Percentiles rank a stretch among this genome's conserved stretches.
Conservation (phyloP, 2,797 vertebrate genomes). For the Epinephelus malabaricus region DNA sequence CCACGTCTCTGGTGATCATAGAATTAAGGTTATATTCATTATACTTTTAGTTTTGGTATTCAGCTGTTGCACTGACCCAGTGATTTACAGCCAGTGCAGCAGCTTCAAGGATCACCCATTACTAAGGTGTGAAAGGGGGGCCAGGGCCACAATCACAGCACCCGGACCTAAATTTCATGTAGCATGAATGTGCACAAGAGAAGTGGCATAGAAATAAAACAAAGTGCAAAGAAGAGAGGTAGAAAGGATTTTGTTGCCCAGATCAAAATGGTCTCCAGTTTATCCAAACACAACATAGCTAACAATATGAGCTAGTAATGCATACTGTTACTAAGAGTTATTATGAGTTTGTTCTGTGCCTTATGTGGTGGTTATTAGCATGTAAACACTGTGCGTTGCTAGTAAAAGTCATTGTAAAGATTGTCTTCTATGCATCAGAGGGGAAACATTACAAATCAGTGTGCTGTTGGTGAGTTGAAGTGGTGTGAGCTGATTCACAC, state of each 20-base stretch:
- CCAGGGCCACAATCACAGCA: neutral
- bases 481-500: conserved; percentile 65
- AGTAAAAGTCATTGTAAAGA: conserved; percentile 59
- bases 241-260: conserved; percentile 58
- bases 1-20: neutral
- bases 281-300: conserved; percentile 18
- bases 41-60: conserved; percentile 2
- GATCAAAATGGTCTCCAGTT: conserved; percentile 34
- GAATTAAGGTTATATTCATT: neutral
- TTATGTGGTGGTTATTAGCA: conserved; percentile 27
- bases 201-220: conserved; percentile 38
- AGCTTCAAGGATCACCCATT: conserved; percentile 1
- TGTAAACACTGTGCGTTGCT: conserved; percentile 70
- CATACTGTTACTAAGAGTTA: neutral
- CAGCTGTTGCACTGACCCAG: conserved; percentile 17
- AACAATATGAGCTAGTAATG: conserved; percentile 14
- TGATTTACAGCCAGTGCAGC: conserved; percentile 10
- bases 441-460: conserved; percentile 76
- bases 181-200: neutral
- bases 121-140: neutral
- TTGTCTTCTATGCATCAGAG: conserved; percentile 77
- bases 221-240: conserved; percentile 71
- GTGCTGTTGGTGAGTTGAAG: conserved; percentile 82
- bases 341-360: conserved; percentile 54
- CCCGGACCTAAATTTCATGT: neutral